Percentiles rank a stretch among this genome's conserved stretches.
These are phyloP conservation scores for Lumbricus terrestris DNA, from an alignment of 2,888 invertebrate genomes.

Conservation along the genomic window DNA sequence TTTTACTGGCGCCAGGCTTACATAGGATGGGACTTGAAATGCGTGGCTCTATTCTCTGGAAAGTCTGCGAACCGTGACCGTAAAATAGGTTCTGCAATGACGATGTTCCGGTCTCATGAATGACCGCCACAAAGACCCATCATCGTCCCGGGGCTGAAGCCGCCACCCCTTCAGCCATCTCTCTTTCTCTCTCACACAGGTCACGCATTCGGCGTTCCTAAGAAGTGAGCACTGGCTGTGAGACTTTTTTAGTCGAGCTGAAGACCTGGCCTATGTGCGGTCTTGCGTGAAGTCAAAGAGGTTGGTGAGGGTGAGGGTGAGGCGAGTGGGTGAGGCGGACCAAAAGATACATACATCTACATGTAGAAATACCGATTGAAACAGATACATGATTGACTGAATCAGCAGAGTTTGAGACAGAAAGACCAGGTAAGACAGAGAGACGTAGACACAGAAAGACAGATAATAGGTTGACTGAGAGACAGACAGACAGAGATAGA, in stretches of 20 bases:
- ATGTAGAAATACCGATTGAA: too few species aligned
- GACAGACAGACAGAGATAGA: background rate
- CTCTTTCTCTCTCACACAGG: background rate
- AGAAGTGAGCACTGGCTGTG: background rate
- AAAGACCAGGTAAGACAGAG: too few species aligned
- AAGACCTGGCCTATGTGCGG: background rate
- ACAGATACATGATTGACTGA: too few species aligned
- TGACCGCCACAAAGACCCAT: too few species aligned
- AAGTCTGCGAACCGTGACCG: background rate
- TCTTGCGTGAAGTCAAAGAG: background rate
- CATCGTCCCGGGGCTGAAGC: background rate
- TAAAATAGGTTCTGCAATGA: background rate
- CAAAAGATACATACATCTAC: too few species aligned
- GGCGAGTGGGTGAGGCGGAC: too few species aligned
- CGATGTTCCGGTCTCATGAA: background rate
- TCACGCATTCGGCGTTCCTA: background rate
- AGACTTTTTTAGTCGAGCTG: background rate
- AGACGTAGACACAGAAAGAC: too few species aligned
- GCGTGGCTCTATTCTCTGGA: background rate
- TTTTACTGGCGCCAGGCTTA: background rate
- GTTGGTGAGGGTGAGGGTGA: background rate
- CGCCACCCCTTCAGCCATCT: background rate
- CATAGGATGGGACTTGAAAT: background rate
- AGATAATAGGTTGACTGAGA: too few species aligned
- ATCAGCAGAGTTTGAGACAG: too few species aligned